Percentiles rank a stretch among this genome's conserved stretches.
phyloP scores from a whole-genome alignment of 2,113 vertebrate genomes.

The Odocoileus hemionus region DNA sequence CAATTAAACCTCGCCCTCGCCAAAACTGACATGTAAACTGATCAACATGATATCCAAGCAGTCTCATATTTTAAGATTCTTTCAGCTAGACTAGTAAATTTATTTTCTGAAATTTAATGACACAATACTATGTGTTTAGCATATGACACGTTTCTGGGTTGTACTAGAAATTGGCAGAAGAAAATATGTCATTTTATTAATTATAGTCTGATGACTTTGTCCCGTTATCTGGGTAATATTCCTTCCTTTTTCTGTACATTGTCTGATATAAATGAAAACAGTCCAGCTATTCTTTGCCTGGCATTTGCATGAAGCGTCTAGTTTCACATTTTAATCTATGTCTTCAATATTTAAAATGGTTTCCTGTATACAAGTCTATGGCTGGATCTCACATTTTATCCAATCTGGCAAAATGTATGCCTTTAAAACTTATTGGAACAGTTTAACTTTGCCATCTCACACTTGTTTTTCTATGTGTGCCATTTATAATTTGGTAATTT shows the following conservation, averaged over 20 bases:
- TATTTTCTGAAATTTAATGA: neutral
- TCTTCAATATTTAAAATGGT: neutral
- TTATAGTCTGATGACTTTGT: neutral
- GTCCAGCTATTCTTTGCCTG: neutral
- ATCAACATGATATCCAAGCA: neutral
- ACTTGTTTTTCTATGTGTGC: neutral
- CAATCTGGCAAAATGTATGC: neutral
- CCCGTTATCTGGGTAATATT: neutral
- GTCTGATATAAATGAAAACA: neutral
- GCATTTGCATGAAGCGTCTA: neutral
- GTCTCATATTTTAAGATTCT: neutral
- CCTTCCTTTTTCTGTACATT: neutral
- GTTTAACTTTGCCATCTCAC: neutral
- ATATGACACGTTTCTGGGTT: neutral
- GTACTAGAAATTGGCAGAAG: neutral
- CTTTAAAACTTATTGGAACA: neutral
- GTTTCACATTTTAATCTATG: neutral
- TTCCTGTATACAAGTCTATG: neutral
- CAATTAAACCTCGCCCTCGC: neutral
- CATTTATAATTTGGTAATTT: neutral
- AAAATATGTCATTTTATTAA: neutral
- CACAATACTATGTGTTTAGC: neutral
- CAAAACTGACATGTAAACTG: neutral
- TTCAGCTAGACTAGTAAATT: neutral
- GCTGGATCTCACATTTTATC: neutral